Base-by-base conservation (phyloP, 2,113 vertebrate species). In the Gasterosteus nipponicus region DNA sequence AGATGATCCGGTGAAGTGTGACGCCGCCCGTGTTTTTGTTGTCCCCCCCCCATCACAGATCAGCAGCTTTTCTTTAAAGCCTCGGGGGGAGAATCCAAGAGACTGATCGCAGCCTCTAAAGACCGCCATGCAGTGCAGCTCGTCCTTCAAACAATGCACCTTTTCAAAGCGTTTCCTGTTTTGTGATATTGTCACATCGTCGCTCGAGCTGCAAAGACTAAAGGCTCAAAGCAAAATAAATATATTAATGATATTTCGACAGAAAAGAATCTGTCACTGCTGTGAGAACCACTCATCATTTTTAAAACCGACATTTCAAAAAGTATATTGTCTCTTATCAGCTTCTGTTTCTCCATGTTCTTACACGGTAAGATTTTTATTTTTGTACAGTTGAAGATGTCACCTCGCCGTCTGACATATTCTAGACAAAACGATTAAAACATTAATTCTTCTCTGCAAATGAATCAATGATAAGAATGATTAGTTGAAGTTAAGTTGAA, bases 81-180 rank as follows among this genome's bases (percentile, higher is more conserved):
- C 38, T 80, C 15, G 5, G 26, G 8, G 26, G 8, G 59, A 54
- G 31, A 69, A 39, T 33, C 8, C 2, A 16, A 29, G 33, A 51
- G 14, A 15, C 10, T 10, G 15, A 26, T 22, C 39, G n/a, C 11
- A 10, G 56, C 39, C 60, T 77, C 31, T 19, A 22, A 49, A 51
- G 54, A 69, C 78, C 75, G 63, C 33, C 35, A 64, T 77, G 73
- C 68, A 79, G 3, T 73, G 81, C 68, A 38, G 16, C 39, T 7
- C 15, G 49, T 31, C 6, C 14, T 39, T 26, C 14, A 11, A 0
- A 22, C 26, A 0, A 19, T 38, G 7, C 3, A 35, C 33, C 33
- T 4, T 53, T 1, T 35, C 10, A 54, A 47, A 10, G 1, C 0
- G 54, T 12, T 11, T 35, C 39, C 14, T 0, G 29, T 54, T 54